These are phyloP conservation scores for Brachyopa scutellaris DNA, from an alignment of 2,888 invertebrate species.

Conservation along the genomic window DNA sequence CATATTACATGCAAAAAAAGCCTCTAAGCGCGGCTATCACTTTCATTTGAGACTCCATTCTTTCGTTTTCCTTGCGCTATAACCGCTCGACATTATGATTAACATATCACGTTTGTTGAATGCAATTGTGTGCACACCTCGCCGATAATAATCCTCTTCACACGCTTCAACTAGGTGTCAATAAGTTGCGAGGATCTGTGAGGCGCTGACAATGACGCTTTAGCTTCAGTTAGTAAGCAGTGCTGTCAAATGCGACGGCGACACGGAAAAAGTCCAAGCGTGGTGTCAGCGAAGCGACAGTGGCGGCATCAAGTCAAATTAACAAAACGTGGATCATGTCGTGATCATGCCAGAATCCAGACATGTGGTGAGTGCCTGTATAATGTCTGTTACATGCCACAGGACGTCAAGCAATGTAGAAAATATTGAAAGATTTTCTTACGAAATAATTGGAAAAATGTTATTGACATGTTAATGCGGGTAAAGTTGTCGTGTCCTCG, in stretches of 20 bases:
- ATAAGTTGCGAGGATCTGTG: slow-evolving; percentile 57
- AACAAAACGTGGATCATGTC: slow-evolving; percentile 68
- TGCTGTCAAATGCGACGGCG: slow-evolving; percentile 55
- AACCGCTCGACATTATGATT: slow-evolving; percentile 78
- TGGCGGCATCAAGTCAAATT: too few relatives aligned
- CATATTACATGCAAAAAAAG: slow-evolving; percentile 57
- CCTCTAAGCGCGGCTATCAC: slow-evolving; percentile 59
- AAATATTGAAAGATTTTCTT: neutral
- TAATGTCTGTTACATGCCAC: slow-evolving; percentile 32
- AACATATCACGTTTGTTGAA: slow-evolving; percentile 79
- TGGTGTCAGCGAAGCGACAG: too few relatives aligned
- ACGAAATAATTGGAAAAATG: slow-evolving; percentile 67
- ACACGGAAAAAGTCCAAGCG: slow-evolving; percentile 49
- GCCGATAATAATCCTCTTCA: slow-evolving; percentile 65
- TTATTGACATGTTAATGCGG: slow-evolving; percentile 67
- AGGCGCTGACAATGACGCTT: slow-evolving; percentile 4
- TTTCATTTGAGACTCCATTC: slow-evolving; percentile 61
- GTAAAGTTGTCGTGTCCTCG: slow-evolving; percentile 61
- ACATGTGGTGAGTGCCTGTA: neutral
- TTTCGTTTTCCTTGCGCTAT: neutral
- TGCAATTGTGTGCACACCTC: slow-evolving; percentile 48
- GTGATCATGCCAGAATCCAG: slow-evolving; percentile 55
- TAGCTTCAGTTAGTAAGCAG: too few relatives aligned
- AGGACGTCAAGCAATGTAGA: slow-evolving; percentile 49
- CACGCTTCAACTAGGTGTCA: slow-evolving; percentile 72